phyloP scores from a whole-genome alignment of 2,797 vertebrate species.

The Garrulus glandarius region DNA sequence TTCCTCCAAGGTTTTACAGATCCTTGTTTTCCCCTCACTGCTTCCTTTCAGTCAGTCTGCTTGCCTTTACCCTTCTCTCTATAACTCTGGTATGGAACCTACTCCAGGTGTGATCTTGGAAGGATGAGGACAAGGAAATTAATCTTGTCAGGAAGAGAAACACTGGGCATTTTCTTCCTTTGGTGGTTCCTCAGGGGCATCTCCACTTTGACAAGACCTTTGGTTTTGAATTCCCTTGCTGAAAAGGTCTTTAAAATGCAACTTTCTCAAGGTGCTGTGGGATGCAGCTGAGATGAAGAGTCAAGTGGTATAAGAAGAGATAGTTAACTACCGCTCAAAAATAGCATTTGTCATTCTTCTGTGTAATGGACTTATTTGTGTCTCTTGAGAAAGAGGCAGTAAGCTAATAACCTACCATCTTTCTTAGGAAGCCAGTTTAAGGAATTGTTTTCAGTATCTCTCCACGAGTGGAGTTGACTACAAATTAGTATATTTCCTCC shows the following conservation, averaged over 20 bases:
- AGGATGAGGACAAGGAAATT: not conserved
- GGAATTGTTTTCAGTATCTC: not conserved
- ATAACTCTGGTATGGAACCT: not conserved
- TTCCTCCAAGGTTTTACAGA: not conserved
- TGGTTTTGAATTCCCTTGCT: not conserved
- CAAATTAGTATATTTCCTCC: constrained; percentile 40
- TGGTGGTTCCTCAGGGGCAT: not conserved
- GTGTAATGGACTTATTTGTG: not conserved
- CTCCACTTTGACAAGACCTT: not conserved
- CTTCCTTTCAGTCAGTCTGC: not conserved
- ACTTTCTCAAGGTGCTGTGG: not conserved
- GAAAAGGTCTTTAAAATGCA: not conserved
- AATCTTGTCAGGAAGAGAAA: not conserved
- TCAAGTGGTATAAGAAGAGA: not conserved
- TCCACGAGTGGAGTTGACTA: not conserved
- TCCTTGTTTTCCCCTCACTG: not conserved
- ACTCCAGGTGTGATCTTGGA: not conserved
- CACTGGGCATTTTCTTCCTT: not conserved
- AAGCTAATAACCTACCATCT: not conserved
- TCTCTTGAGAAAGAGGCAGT: not conserved
- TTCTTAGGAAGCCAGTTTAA: constrained; percentile 31
- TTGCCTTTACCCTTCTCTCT: not conserved
- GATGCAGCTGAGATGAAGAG: not conserved
- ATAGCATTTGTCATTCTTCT: not conserved
- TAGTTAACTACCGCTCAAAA: not conserved